A percentile compares a stretch with the other conserved stretches of the same genome.
Evolutionary conservation across 2,113 vertebrate species (phyloP).

Genomic region (Calyptomena viridis): DNA sequence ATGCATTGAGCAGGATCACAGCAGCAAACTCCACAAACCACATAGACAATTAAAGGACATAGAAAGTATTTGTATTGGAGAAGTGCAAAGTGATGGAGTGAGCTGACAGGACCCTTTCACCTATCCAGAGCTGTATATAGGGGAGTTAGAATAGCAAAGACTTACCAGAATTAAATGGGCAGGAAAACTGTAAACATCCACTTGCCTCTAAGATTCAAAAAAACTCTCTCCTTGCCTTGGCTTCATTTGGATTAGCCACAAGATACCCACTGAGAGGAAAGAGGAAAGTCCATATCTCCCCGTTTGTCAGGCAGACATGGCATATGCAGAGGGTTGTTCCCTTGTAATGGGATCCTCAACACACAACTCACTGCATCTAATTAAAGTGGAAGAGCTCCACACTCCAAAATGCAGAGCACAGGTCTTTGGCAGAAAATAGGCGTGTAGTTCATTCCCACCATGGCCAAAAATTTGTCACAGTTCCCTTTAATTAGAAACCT

Average conservation of each 20-base stretch:
- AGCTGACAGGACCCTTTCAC: background rate
- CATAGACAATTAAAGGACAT: background rate
- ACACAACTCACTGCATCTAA: background rate
- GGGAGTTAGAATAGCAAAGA: background rate
- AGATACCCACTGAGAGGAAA: background rate
- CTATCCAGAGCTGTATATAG: background rate
- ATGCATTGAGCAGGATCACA: background rate
- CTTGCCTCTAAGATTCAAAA: background rate
- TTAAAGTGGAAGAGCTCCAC: background rate
- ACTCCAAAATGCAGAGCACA: background rate
- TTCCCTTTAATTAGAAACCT: background rate
- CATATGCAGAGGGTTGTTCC: background rate
- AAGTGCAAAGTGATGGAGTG: background rate
- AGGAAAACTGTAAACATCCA: background rate
- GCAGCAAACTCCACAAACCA: background rate
- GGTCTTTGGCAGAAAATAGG: background rate
- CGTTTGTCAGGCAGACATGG: background rate
- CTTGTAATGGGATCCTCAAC: background rate
- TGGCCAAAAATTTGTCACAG: background rate
- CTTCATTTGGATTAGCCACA: background rate
- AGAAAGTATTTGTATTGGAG: background rate
- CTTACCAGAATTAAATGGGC: background rate
- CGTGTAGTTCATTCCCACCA: background rate
- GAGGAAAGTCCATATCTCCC: background rate
- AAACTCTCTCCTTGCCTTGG: background rate